Evolutionary conservation across 2,888 invertebrate genomes (phyloP), one percentile per base, ranked within the genome.

Genomic region (Epistrophe eligans): DNA sequence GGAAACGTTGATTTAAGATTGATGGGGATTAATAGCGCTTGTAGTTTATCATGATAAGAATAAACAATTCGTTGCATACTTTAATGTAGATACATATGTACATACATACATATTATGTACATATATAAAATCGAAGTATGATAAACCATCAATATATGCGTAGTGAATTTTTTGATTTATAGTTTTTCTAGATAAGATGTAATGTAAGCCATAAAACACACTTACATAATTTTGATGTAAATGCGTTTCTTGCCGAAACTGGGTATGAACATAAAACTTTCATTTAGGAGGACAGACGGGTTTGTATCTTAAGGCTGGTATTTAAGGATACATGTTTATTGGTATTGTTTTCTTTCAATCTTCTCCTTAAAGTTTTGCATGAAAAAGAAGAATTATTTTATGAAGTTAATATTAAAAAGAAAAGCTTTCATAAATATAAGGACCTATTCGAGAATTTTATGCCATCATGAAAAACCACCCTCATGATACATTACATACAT

Each of bases 81-180:
- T n/a, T n/a, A n/a, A n/a, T n/a, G n/a, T n/a, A n/a, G n/a, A n/a
- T n/a, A n/a, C n/a, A n/a, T n/a, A n/a, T n/a, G n/a, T n/a, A n/a
- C n/a, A n/a, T n/a, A n/a, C n/a, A n/a, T n/a, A n/a, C n/a, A n/a
- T n/a, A n/a, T n/a, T n/a, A n/a, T n/a, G n/a, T n/a, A n/a, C n/a
- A n/a, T n/a, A 24, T 24, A 45, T n/a, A 7, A 43, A 43, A 7
- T 15, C 45, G 45, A 45, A 45, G 45, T n/a, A n/a, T 45, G 45
- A 45, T 45, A n/a, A 45, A n/a, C 45, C 45, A 45, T 45, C 45
- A 3, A 45, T 8, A 8, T 45, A 45, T 45, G 45, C 45, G 8
- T 45, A 45, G n/a, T 45, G 45, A 45, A n/a, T 43, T 35, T 35
- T 45, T n/a, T 45, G 45, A 45, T 45, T 45, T 45, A 45, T 45